Evolutionary conservation across 37 sponge, comb jelly and placozoan genomes (phyloP), one percentile per base, ranked within the genome.

Genomic region (Theonella swinhoei): DNA sequence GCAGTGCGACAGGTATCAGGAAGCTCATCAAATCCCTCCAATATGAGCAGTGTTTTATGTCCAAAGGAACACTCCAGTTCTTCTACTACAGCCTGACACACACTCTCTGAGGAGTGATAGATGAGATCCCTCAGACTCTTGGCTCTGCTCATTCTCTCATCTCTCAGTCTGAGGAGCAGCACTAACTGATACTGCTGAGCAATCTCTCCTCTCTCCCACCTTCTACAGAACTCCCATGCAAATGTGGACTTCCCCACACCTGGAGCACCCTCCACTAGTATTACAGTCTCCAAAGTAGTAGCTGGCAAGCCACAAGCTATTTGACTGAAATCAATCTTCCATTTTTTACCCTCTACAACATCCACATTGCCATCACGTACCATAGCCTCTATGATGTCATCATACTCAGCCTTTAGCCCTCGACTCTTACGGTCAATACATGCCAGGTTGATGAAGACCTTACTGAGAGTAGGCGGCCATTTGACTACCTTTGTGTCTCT

Each of bases 11-110:
- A 43, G 1, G 32, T 17, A 20, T 75, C 75, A 28, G 83, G 43
- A 4, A 83, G 67, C 83, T 83, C 83, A 42, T 83, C 83, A 75
- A 75, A 83, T 19, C 83, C 83, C 68, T 83, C 83, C 31, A 83
- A 24, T 8, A 83, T 74, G 28, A 83, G 30, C 65, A 83, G 36
- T 0, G 32, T 26, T 64, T 41, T 83, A 14, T 63, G 47, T 30
- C 68, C 67, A 0, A 32, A 33, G 26, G 59, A 42, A 5, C 43
- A 30, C 2, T 71, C 8, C 24, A 81, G 39, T 9, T 61, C 32
- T 60, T 81, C 33, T 19, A 23, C 28, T 2, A 61, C 62, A 4
- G 71, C 40, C 5, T 22, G 38, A 38, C 64, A 39, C 19, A 60
- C 0, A 22, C 60, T 11, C n/a, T 31, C 64, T 60, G 61, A 3